Evolutionary conservation across 2,888 invertebrate species (phyloP), one percentile per base, ranked within the genome.

Genomic region (Torymus aiolomorphi): DNA sequence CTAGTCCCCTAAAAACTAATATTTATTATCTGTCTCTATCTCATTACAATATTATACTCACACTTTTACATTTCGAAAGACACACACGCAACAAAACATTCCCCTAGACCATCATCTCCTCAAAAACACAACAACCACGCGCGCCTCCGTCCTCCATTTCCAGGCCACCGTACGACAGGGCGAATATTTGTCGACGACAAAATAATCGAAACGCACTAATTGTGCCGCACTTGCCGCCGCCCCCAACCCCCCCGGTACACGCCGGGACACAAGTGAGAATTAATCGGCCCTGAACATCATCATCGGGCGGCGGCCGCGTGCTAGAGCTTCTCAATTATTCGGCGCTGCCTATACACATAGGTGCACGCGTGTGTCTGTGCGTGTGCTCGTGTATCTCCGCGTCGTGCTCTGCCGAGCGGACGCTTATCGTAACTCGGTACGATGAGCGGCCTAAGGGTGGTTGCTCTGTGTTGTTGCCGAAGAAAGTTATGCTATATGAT

Each of bases 261-360:
- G 42, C 8, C 8, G 8, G 42, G 42, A 63, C 16, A 16, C 63
- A 42, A 63, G 63, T 63, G 63, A 42, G 66, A 66, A 66, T 66
- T 66, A 52, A 61, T 71, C 59, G 13, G n/a, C 42, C 51, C 11
- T 20, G 42, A 70, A 57, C 67, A 57, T 57, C 57, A 57, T 70
- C 69, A 18, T 54, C 42, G 42, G 42, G 42, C 8, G 42, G 16
- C 24, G n/a, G 59, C 67, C 54, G 61, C 42, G 42, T 42, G 65
- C 31, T 62, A 70, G 18, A n/a, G 59, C 52, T 72, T 72, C 72
- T 72, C 77, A 72, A 72, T 72, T 78, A 78, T 78, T 71, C 66
- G 51, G 51, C 51, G 14, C 49, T 49, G 49, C n/a, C 16, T 16
- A n/a, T 42, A 31, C 0, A 5, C 31, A 8, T 42, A 18, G 51